Evolutionary conservation across 2,113 vertebrate species (phyloP), one percentile per base, ranked within the genome.

Genomic region (Zosterops borbonicus): DNA sequence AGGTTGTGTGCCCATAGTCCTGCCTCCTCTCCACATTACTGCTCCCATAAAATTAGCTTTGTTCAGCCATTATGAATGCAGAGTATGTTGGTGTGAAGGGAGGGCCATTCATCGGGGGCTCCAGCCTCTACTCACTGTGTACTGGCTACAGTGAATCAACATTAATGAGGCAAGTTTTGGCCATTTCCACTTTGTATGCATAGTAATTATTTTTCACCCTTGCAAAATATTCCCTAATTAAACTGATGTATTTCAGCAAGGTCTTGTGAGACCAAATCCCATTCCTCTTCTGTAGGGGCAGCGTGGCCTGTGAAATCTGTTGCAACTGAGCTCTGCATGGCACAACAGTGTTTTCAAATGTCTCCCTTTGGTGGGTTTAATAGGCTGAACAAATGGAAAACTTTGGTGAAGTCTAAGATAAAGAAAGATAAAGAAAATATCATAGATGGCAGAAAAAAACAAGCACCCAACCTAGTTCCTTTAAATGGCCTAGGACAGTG

Each of bases 141-240:
- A 18, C 56, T 2, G 4, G 76, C 69, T 86, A 65, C 68, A 87
- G 55, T 89, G 90, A 92, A 94, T 95, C 85, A 92, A 87, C 28
- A 3, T 68, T 96, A 94, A 96, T 93, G 90, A 96, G 93, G 80
- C 73, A 89, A 75, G 79, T 96, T 95, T 82, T 71, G 90, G 92
- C 68, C 76, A 94, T 78, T 96, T 90, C 83, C 89, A 84, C 31
- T 86, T 93, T 25, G 73, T 84, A 83, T 87, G 90, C 68, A 53
- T 46, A 69, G 53, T 86, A 78, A 81, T 94, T 92, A 69, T 90
- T 88, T 94, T 90, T 50, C 37, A 50, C 46, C 37, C 46, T 74
- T 88, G 63, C 74, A 91, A 95, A 94, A 89, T 58, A 94, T 78
- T 71, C 59, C 52, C 86, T 93, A 95, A 96, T 96, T 94, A 95